phyloP scores from a whole-genome alignment of 2,797 vertebrate genomes.

The Lacerta viridis region DNA sequence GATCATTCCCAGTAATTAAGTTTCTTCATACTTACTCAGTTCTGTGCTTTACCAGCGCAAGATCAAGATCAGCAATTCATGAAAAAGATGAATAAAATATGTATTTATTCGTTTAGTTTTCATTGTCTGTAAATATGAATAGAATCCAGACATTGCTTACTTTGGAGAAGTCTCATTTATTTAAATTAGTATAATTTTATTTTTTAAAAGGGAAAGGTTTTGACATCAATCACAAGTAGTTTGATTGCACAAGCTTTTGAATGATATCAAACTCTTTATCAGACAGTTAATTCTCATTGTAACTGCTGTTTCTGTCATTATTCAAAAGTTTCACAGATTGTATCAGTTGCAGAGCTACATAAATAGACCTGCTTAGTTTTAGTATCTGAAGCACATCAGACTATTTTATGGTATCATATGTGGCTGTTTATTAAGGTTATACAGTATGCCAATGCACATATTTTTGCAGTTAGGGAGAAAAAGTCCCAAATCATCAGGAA shows the following conservation, averaged over 20 bases:
- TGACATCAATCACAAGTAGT: not conserved
- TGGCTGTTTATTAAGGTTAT: not conserved
- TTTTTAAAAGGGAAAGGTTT: not conserved
- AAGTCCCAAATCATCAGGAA: not conserved
- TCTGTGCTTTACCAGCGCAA: not conserved
- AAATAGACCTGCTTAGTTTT: not conserved
- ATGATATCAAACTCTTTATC: not conserved
- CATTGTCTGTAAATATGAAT: conserved; percentile 24
- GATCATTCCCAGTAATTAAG: not conserved
- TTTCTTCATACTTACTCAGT: not conserved
- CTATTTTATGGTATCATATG: not conserved
- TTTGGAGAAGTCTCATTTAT: not conserved
- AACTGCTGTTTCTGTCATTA: not conserved
- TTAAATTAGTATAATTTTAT: not conserved
- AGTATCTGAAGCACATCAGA: not conserved
- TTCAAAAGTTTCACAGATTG: not conserved
- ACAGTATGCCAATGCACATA: not conserved
- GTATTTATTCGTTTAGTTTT: not conserved
- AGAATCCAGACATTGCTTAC: conserved; percentile 3
- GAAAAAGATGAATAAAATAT: conserved; percentile 16
- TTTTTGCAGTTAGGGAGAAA: not conserved
- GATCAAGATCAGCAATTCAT: conserved; percentile 15
- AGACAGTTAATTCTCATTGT: not conserved
- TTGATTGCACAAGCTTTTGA: not conserved
- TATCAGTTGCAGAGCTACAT: not conserved